Conservation (phyloP, 2,113 vertebrate genomes). For the Pteronura brasiliensis region DNA sequence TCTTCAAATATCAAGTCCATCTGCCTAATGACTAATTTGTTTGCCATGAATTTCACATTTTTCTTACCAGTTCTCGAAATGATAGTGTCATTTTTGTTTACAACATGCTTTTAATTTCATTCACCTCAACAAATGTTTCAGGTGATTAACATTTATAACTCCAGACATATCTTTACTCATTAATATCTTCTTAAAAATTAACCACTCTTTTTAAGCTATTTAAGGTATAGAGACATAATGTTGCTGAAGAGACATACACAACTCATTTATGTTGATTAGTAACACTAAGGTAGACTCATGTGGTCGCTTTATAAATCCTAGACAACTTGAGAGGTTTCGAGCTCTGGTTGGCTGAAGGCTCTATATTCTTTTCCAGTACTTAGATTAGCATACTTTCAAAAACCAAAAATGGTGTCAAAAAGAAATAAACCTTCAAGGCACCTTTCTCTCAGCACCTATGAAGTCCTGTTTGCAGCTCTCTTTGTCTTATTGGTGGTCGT, state of each 20-base stretch:
- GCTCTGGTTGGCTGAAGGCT: background rate
- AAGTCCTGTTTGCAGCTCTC: constrained; percentile 75
- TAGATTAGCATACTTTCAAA: constrained; percentile 30
- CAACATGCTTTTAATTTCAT: background rate
- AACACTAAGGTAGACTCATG: constrained; percentile 45
- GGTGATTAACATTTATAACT: constrained; percentile 64
- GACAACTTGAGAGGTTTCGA: constrained; percentile 41
- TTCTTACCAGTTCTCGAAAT: constrained; percentile 11
- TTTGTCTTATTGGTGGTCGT: constrained; percentile 61
- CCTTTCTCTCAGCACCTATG: constrained; percentile 61
- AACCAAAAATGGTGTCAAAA: constrained; percentile 70
- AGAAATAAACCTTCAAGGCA: constrained; percentile 13
- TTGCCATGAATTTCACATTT: constrained; percentile 21
- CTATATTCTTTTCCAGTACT: background rate
- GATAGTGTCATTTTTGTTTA: constrained; percentile 48
- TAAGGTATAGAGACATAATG: background rate
- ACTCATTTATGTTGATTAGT: background rate
- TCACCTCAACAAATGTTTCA: background rate
- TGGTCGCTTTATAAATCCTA: constrained; percentile 63
- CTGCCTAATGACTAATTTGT: constrained; percentile 5
- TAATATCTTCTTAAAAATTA: constrained; percentile 57
- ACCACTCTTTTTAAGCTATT: background rate
- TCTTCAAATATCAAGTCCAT: background rate
- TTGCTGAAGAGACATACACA: background rate
- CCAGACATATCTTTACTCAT: constrained; percentile 8